A percentile compares a stretch with the other conserved stretches of the same genome.
These are phyloP conservation scores for Myioborus melanocephalus DNA, from an alignment of 2,797 vertebrate species.

Conservation along the genomic window DNA sequence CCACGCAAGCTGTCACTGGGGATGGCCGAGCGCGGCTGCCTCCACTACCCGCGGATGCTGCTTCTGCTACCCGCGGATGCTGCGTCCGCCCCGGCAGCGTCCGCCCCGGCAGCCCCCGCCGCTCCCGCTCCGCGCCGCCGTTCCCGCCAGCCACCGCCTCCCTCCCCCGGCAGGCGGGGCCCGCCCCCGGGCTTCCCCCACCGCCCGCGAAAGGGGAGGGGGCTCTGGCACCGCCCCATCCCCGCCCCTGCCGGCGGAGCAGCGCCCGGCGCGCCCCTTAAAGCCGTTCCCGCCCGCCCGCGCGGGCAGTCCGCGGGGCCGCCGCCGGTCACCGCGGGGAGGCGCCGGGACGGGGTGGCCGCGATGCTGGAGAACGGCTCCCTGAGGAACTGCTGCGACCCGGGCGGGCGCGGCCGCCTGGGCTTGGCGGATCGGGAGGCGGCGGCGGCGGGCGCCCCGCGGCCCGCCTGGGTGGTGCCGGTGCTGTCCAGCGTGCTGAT, in stretches of 20 bases:
- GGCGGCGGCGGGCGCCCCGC: not conserved
- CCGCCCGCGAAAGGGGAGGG: no score
- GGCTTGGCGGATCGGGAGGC: not conserved
- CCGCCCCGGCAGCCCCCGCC: not conserved
- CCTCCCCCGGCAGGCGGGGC: not conserved
- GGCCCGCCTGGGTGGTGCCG: conserved; percentile 77
- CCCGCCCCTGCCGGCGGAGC: not conserved
- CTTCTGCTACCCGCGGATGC: not conserved
- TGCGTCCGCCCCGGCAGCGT: no score
- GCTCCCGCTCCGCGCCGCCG: not conserved
- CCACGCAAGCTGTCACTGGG: not conserved
- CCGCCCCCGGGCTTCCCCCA: not conserved
- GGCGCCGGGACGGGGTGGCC: not conserved
- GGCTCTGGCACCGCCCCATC: not conserved
- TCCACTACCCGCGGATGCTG: not conserved
- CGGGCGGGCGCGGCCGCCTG: conserved; percentile 4
- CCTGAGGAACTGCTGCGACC: conserved; percentile 76
- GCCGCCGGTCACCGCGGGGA: not conserved
- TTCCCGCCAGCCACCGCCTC: not conserved
- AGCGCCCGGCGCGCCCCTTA: not conserved
- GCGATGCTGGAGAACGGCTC: conserved; percentile 79
- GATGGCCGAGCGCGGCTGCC: not conserved
- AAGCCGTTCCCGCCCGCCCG: not conserved
- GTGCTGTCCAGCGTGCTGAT: conserved; percentile 82
- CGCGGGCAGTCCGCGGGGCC: not conserved